Evolutionary conservation across 2,888 invertebrate genomes (phyloP).

Genomic region (Fragum sueziense): DNA sequence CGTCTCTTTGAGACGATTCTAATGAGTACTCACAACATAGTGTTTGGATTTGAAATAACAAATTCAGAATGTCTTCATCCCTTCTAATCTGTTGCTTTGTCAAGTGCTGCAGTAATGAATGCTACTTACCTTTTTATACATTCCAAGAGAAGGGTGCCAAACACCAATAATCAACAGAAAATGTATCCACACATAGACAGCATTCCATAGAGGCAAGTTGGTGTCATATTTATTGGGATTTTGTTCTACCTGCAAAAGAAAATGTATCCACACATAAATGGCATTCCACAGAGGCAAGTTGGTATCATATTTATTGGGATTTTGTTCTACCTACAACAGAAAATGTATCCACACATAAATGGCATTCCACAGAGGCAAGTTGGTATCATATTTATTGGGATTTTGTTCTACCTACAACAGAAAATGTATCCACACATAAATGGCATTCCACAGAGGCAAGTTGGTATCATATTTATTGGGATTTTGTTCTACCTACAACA

Average conservation of each 20-base stretch:
- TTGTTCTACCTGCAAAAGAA: constrained; percentile 67
- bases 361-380: constrained; percentile 65
- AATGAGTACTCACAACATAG: no score
- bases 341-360: constrained; percentile 58
- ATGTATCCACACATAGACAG: constrained; percentile 68
- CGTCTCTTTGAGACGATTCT: no score
- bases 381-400: constrained; percentile 71
- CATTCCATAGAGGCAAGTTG: constrained; percentile 64
- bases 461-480: constrained; percentile 70
- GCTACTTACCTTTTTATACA: constrained; percentile 65
- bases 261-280: constrained; percentile 53
- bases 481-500: constrained; percentile 70
- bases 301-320: constrained; percentile 73
- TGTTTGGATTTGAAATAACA: no score
- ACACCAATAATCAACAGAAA: constrained; percentile 61
- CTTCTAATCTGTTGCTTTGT: no score
- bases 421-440: constrained; percentile 58
- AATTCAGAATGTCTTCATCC: no score
- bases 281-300: constrained; percentile 65
- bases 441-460: constrained; percentile 64
- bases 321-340: constrained; percentile 67
- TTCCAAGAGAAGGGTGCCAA: constrained; percentile 68
- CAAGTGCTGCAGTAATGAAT: no score
- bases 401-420: constrained; percentile 70
- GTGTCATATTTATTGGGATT: constrained; percentile 74